phyloP scores from a whole-genome alignment of 2,113 vertebrate species.

The Osmerus eperlanus region DNA sequence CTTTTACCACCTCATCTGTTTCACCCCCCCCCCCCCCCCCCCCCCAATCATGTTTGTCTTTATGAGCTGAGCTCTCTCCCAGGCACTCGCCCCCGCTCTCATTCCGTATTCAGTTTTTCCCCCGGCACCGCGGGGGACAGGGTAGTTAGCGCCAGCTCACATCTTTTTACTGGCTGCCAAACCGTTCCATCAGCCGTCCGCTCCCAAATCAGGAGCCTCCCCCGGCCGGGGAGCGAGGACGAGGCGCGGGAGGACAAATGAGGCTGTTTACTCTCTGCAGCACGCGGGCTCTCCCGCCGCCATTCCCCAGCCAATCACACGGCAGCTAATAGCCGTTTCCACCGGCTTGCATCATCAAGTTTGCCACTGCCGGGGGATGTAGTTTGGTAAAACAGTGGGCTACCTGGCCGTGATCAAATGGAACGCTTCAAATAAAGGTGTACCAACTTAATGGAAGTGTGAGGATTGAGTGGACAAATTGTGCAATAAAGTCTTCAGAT shows the following conservation, averaged over 20 bases:
- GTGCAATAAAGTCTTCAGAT: too few species aligned
- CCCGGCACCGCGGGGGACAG: slow-evolving; percentile 41
- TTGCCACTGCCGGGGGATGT: not conserved
- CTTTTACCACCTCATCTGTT: not conserved
- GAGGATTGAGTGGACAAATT: too few species aligned
- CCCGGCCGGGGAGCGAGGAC: not conserved
- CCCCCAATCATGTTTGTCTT: slow-evolving; percentile 38
- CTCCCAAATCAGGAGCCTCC: not conserved
- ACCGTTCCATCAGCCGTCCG: not conserved
- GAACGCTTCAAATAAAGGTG: too few species aligned
- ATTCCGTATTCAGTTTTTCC: slow-evolving; percentile 34
- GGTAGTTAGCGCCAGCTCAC: slow-evolving; percentile 46
- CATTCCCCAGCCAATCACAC: not conserved
- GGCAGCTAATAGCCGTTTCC: not conserved
- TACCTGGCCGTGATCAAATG: not conserved
- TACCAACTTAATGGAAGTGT: too few species aligned
- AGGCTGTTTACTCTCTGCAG: not conserved
- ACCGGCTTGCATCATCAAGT: not conserved
- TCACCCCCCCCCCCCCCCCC: not conserved
- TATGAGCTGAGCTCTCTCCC: slow-evolving; percentile 42
- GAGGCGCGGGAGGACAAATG: not conserved
- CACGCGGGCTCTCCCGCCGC: too few species aligned
- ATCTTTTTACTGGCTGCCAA: not conserved
- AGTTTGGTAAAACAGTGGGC: not conserved
- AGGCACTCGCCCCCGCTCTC: slow-evolving; percentile 46